These are phyloP conservation scores for Lasioglossum morio DNA, from an alignment of 2,888 invertebrate species.

Conservation along the genomic window DNA sequence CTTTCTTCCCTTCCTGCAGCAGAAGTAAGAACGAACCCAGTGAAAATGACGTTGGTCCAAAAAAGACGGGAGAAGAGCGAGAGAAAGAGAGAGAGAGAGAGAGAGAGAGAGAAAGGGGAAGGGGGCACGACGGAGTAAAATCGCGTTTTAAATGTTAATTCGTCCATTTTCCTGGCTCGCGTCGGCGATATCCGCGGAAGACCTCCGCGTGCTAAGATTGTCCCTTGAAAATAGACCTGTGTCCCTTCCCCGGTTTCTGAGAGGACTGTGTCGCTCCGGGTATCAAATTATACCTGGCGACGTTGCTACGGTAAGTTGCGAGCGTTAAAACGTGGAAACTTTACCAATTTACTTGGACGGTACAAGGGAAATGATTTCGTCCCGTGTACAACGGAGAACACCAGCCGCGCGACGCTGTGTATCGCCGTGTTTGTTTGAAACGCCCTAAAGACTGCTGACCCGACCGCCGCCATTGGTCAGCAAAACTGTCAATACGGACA, in stretches of 20 bases:
- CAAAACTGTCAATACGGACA: not conserved
- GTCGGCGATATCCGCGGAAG: conserved; percentile 55
- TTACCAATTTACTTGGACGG: conserved; percentile 71
- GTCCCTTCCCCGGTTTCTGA: not conserved
- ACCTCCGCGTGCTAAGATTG: conserved; percentile 38
- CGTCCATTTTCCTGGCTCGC: conserved; percentile 70
- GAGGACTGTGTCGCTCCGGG: conserved; percentile 53
- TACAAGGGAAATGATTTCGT: conserved; percentile 60
- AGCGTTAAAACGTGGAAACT: conserved; percentile 69
- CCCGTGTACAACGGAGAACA: conserved; percentile 11
- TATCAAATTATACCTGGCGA: conserved; percentile 68
- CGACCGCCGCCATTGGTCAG: not conserved
- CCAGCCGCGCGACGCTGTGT: not conserved
- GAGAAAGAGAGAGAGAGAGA: not conserved
- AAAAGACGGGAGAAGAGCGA: not conserved
- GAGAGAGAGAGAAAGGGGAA: not conserved
- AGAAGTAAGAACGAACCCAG: not conserved
- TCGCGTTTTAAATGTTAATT: conserved; percentile 78
- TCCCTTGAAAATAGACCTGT: conserved; percentile 49
- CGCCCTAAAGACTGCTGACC: not conserved
- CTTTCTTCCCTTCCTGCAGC: conserved; percentile 19
- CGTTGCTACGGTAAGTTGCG: conserved; percentile 55
- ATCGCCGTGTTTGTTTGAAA: not conserved
- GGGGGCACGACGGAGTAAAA: conserved; percentile 52
- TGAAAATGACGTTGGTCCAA: not conserved